These are phyloP conservation scores for Sibirionetta formosa DNA, from an alignment of 2,797 vertebrate species.

Conservation along the genomic window DNA sequence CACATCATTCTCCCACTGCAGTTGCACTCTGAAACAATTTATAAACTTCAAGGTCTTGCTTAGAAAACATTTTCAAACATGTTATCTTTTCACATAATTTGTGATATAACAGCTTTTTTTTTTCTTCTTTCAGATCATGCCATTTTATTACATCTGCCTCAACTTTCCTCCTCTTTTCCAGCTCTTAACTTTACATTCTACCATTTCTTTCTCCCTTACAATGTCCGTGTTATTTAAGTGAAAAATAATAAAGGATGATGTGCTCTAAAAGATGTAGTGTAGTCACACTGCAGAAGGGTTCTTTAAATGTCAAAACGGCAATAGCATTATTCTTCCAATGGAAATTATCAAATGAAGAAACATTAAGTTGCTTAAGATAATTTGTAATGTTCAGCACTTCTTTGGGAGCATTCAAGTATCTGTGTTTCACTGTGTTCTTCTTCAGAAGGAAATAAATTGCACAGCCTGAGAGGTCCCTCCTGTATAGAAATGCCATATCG, in stretches of 20 bases:
- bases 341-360: background rate
- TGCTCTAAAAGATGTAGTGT: background rate
- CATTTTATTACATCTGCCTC: background rate
- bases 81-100: background rate
- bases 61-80: background rate
- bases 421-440: background rate
- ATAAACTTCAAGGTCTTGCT: background rate
- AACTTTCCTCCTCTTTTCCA: background rate
- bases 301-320: background rate
- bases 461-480: background rate
- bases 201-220: background rate
- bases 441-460: background rate
- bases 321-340: background rate
- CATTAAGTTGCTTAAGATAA: background rate
- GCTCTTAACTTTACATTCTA: background rate
- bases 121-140: background rate
- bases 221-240: background rate
- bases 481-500: background rate
- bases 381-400: background rate
- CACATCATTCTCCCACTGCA: background rate
- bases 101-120: background rate
- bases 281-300: background rate
- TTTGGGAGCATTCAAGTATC: background rate
- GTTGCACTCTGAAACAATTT: background rate
- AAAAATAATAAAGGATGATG: background rate